Evolutionary conservation across 2,797 vertebrate species (phyloP).

Genomic region (Orientallactaga sibirica): DNA sequence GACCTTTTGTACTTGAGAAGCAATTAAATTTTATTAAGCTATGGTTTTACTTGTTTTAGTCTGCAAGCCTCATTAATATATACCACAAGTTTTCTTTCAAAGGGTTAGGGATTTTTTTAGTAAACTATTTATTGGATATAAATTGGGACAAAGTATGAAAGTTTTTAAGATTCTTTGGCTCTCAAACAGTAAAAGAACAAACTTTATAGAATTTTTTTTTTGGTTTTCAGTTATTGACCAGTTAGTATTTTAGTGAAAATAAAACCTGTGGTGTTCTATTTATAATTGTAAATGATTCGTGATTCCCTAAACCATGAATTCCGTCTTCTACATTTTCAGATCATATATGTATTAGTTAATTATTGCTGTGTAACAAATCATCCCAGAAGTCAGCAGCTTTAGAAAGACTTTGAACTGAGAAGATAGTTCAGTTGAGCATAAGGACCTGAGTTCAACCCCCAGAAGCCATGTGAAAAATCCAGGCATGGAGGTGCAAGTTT

Average conservation of each 20-base stretch:
- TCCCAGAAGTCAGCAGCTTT: not conserved
- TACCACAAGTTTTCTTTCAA: slow-evolving; percentile 38
- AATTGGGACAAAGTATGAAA: not conserved
- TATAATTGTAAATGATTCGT: not conserved
- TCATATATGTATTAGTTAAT: not conserved
- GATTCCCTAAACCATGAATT: not conserved
- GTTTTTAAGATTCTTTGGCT: slow-evolving; percentile 18
- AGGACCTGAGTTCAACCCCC: too few relatives aligned
- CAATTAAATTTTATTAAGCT: slow-evolving; percentile 70
- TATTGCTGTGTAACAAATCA: not conserved
- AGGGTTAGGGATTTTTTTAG: slow-evolving; percentile 35
- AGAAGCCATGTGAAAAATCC: too few relatives aligned
- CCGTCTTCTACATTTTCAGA: not conserved
- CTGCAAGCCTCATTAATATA: slow-evolving; percentile 54
- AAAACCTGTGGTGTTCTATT: not conserved
- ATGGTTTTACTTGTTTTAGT: slow-evolving; percentile 55
- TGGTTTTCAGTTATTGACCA: not conserved
- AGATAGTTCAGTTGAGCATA: too few relatives aligned
- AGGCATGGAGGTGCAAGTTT: too few relatives aligned
- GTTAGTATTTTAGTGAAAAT: not conserved
- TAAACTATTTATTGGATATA: slow-evolving; percentile 17
- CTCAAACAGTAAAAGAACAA: not conserved
- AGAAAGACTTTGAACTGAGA: not conserved
- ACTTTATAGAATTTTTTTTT: not conserved
- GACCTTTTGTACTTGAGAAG: slow-evolving; percentile 62